phyloP scores from a whole-genome alignment of 2,113 vertebrate genomes.

The Raja brachyura region DNA sequence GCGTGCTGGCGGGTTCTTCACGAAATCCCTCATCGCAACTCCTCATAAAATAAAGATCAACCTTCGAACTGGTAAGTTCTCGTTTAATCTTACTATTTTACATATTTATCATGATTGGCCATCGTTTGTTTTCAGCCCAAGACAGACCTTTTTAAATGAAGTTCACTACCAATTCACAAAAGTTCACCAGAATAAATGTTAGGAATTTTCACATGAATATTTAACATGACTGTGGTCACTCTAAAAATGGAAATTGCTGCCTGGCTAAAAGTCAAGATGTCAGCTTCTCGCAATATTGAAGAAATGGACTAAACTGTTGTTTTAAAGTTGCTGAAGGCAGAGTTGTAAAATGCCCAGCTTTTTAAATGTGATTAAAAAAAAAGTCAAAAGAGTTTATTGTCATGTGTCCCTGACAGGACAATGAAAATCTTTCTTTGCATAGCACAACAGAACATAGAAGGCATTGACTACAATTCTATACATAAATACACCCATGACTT shows the following conservation, averaged over 20 bases:
- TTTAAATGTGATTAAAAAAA: not conserved
- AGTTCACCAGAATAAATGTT: not conserved
- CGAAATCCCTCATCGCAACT: no score
- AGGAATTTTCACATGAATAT: conserved; percentile 3
- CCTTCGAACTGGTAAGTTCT: no score
- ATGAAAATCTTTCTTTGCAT: no score
- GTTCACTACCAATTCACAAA: not conserved
- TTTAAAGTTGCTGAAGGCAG: not conserved
- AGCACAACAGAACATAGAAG: no score
- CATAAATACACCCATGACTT: no score
- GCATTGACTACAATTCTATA: no score
- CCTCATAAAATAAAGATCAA: no score
- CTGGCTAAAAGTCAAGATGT: not conserved
- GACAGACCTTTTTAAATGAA: not conserved
- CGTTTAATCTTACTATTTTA: no score
- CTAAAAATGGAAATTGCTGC: conserved; percentile 13
- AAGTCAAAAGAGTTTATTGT: no score
- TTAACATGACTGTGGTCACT: conserved; percentile 20
- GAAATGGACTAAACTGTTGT: not conserved
- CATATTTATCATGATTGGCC: not conserved
- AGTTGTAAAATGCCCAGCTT: not conserved
- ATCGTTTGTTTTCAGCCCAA: not conserved
- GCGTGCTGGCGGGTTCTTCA: no score
- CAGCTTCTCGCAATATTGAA: not conserved
- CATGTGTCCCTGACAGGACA: no score